Evolutionary conservation across 2,113 vertebrate species (phyloP).

Genomic region (Polypterus senegalus): DNA sequence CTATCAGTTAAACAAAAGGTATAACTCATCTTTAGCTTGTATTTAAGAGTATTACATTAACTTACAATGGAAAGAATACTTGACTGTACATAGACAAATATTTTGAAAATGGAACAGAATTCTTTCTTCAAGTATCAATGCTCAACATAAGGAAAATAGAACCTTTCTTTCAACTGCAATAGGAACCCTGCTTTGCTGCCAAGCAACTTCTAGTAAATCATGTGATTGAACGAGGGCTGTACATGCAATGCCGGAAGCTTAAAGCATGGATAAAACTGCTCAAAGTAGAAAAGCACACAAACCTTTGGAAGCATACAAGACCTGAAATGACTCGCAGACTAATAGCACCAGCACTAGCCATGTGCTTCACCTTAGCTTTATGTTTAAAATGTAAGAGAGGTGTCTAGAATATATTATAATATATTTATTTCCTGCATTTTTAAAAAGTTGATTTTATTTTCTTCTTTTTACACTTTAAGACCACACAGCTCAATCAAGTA

Average conservation of each 20-base stretch:
- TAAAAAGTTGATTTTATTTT: too few relatives aligned
- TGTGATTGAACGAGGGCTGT: conserved; percentile 18
- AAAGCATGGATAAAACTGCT: background rate
- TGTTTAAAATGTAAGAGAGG: conserved; percentile 10
- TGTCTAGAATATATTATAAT: background rate
- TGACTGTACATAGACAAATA: too few relatives aligned
- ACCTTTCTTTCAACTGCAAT: too few relatives aligned
- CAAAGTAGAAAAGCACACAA: background rate
- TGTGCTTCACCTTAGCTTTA: background rate
- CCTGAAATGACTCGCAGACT: conserved; percentile 14
- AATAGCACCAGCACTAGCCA: background rate
- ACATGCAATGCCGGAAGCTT: conserved; percentile 24
- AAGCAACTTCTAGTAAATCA: conserved; percentile 22
- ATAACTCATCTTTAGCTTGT: too few relatives aligned
- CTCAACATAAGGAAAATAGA: too few relatives aligned
- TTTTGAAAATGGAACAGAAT: too few relatives aligned
- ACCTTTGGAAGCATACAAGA: background rate
- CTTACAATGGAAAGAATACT: too few relatives aligned
- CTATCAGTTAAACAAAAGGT: too few relatives aligned
- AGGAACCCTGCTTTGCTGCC: too few relatives aligned
- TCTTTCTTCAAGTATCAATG: too few relatives aligned
- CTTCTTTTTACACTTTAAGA: conserved; percentile 4
- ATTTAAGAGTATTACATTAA: too few relatives aligned
- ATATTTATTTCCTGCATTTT: background rate
- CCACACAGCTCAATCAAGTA: conserved; percentile 1